phyloP scores from a whole-genome alignment of 2,113 vertebrate species.

The Scortum barcoo region DNA sequence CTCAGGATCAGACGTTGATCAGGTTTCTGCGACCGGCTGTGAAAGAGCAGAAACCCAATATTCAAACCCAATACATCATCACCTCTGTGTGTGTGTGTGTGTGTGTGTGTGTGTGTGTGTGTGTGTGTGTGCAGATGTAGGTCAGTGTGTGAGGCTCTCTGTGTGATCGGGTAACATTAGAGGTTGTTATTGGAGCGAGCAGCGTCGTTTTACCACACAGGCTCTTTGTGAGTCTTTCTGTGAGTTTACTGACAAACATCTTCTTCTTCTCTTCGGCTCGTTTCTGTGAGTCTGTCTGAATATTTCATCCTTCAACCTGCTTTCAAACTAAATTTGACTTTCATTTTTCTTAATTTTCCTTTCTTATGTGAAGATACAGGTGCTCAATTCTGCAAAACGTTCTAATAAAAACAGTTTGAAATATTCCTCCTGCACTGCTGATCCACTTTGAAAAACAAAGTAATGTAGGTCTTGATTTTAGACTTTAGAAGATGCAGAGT shows the following conservation, averaged over 20 bases:
- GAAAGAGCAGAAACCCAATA: slow-evolving; percentile 33
- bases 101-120: slow-evolving; percentile 7
- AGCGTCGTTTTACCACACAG: slow-evolving; percentile 57
- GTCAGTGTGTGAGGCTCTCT: slow-evolving; percentile 36
- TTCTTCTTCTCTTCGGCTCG: neutral
- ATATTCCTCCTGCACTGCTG: neutral
- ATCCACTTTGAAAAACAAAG: too few relatives aligned
- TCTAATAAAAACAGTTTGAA: too few relatives aligned
- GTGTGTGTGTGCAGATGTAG: slow-evolving; percentile 18
- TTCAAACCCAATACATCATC: slow-evolving; percentile 15
- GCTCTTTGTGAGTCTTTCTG: slow-evolving; percentile 26
- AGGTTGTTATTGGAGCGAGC: slow-evolving; percentile 43
- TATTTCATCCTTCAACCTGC: neutral
- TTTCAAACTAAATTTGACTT: neutral
- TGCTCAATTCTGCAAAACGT: too few relatives aligned
- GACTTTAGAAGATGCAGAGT: too few relatives aligned
- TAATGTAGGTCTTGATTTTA: too few relatives aligned
- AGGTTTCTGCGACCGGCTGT: neutral
- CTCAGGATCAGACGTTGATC: neutral
- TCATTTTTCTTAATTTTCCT: neutral
- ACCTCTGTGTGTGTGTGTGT: slow-evolving; percentile 9
- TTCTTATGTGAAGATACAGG: neutral
- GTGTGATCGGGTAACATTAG: slow-evolving; percentile 45
- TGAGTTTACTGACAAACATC: neutral
- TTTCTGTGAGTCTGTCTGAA: neutral